A percentile compares a stretch with the other conserved stretches of the same genome.
Evolutionary conservation across 1,140 invertebrate species (phyloP).

Genomic region (Homalodisca vitripennis): DNA sequence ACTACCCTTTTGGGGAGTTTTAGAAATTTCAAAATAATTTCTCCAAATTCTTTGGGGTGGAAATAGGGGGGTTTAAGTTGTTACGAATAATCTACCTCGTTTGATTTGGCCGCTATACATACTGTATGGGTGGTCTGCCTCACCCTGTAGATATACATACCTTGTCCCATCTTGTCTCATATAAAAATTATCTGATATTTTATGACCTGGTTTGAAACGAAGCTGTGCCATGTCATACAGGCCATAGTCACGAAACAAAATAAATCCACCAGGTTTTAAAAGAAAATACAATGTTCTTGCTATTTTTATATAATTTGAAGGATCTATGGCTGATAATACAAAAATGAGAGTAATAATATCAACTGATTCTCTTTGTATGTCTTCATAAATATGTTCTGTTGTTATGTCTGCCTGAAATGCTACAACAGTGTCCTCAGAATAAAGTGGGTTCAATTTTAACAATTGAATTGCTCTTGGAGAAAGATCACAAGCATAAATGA

Average conservation of each 20-base stretch:
- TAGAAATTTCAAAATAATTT: too few relatives aligned
- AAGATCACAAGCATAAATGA: conserved; percentile 92
- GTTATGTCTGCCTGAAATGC: conserved; percentile 78
- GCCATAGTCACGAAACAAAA: conserved; percentile 96
- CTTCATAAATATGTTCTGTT: conserved; percentile 57
- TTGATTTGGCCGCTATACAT: too few relatives aligned
- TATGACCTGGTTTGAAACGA: conserved; percentile 88
- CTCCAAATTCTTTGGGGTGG: too few relatives aligned
- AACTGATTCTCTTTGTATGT: conserved; percentile 56
- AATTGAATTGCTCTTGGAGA: conserved; percentile 88
- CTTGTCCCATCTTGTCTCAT: conserved; percentile 96
- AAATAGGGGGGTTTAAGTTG: too few relatives aligned
- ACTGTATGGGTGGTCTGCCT: too few relatives aligned
- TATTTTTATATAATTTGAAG: conserved; percentile 70
- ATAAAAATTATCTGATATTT: conserved; percentile 94
- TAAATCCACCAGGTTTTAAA: conserved; percentile 75
- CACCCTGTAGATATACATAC: conserved; percentile 56
- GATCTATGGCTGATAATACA: conserved; percentile 77
- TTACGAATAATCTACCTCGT: too few relatives aligned
- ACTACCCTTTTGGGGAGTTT: too few relatives aligned
- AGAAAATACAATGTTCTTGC: conserved; percentile 67
- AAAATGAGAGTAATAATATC: conserved; percentile 73
- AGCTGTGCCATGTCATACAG: conserved; percentile 98
- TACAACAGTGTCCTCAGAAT: conserved; percentile 61
- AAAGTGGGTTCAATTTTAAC: conserved; percentile 68